Percentiles rank a stretch among this genome's conserved stretches.
These are phyloP conservation scores for Rhinogobio ventralis DNA, from an alignment of 2,797 vertebrate species.

Conservation along the genomic window DNA sequence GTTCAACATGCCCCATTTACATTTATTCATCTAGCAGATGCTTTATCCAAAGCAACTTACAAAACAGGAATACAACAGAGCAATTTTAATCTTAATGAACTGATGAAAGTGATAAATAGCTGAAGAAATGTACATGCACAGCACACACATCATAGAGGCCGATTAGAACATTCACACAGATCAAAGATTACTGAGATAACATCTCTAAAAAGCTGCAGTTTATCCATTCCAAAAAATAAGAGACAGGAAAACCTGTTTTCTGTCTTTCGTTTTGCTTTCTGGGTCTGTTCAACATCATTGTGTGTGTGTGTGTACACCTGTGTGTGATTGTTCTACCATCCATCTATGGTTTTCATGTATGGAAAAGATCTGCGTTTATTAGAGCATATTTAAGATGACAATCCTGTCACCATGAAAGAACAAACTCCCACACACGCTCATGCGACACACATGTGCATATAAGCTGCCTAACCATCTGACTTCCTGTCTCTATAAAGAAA, in stretches of 20 bases:
- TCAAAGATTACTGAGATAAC: constrained; percentile 41
- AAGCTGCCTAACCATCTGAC: constrained; percentile 16
- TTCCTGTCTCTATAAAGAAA: constrained; percentile 25
- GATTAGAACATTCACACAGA: constrained; percentile 28
- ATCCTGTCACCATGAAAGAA: constrained; percentile 1
- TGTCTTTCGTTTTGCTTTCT: constrained; percentile 29
- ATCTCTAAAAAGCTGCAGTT: constrained; percentile 29
- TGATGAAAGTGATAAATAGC: constrained; percentile 5
- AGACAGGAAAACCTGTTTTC: constrained; percentile 42
- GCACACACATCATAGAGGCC: constrained; percentile 20
- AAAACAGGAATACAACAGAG: not conserved
- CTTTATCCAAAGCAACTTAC: not conserved
- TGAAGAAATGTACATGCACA: constrained; percentile 15
- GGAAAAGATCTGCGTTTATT: constrained; percentile 50
- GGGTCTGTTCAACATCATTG: constrained; percentile 48
- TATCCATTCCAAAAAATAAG: constrained; percentile 25
- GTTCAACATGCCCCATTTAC: not conserved
- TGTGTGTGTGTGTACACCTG: not conserved
- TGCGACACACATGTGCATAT: not conserved
- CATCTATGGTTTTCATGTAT: not conserved
- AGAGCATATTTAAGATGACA: constrained; percentile 25
- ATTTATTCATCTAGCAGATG: not conserved
- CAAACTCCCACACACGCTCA: not conserved
- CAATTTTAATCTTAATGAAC: not conserved
- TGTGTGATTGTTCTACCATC: constrained; percentile 32